A percentile compares a stretch with the other conserved stretches of the same genome.
These are phyloP conservation scores for Holacanthus passer DNA, from an alignment of 2,113 vertebrate genomes.

Conservation along the genomic window DNA sequence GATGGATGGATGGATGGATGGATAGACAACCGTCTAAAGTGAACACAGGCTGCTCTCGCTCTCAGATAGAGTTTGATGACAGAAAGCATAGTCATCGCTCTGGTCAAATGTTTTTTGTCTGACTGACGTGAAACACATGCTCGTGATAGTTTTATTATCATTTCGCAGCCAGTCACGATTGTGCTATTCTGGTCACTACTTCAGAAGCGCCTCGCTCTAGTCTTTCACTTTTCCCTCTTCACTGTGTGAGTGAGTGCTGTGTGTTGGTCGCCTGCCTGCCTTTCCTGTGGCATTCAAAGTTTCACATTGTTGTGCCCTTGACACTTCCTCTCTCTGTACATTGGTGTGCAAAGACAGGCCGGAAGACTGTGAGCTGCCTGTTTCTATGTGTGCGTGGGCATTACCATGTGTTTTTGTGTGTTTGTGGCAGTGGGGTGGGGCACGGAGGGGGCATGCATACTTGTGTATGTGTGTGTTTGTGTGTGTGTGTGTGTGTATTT, in stretches of 20 bases:
- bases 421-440: not conserved
- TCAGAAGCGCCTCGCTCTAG: not conserved
- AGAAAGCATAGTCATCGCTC: not conserved
- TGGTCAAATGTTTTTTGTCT: not conserved
- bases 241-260: not conserved
- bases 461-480: constrained; percentile 31
- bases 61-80: not conserved
- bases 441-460: constrained; percentile 1
- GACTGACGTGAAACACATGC: not conserved
- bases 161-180: not conserved
- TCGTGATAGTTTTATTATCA: not conserved
- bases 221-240: not conserved
- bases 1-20: not conserved
- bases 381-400: not conserved
- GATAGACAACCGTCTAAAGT: not conserved
- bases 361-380: not conserved
- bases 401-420: constrained; percentile 11
- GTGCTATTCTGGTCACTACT: not conserved
- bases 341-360: constrained; percentile 4
- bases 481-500: constrained; percentile 21
- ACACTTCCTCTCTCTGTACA: constrained; percentile 25
- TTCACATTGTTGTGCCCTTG: constrained; percentile 65
- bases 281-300: constrained; percentile 40
- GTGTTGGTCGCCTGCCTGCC: not conserved
- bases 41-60: not conserved